Percentiles rank a stretch among this genome's conserved stretches.
Evolutionary conservation across 2,888 invertebrate genomes (phyloP).

Genomic region (Nomada ruficornis): DNA sequence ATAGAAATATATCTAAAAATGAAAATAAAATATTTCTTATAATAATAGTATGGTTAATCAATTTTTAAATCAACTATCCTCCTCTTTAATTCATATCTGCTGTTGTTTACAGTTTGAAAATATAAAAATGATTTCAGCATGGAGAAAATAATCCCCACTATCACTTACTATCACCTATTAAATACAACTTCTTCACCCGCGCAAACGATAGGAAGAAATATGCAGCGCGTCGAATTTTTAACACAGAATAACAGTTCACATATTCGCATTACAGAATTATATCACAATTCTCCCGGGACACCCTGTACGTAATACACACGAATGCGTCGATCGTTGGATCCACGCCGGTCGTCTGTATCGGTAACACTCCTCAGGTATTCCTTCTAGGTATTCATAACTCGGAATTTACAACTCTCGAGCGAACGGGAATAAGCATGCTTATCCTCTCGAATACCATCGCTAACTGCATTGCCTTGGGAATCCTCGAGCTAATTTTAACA

Average conservation of each 20-base stretch:
- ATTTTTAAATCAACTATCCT: too few relatives aligned
- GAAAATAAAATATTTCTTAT: too few relatives aligned
- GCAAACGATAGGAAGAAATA: too few relatives aligned
- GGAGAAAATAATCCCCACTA: too few relatives aligned
- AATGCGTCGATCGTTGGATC: constrained; percentile 1
- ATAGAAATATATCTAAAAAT: too few relatives aligned
- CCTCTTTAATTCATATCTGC: too few relatives aligned
- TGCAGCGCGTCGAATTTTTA: not conserved
- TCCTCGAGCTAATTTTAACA: constrained; percentile 53
- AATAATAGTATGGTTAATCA: too few relatives aligned
- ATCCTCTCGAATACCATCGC: constrained; percentile 51
- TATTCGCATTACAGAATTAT: not conserved
- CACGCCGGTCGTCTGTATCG: not conserved
- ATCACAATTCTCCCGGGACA: not conserved
- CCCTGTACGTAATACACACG: constrained; percentile 5
- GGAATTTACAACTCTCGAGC: constrained; percentile 51
- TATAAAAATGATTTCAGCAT: too few relatives aligned
- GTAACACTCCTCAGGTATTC: constrained; percentile 13
- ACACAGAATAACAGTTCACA: not conserved
- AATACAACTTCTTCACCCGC: too few relatives aligned
- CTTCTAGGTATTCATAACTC: constrained; percentile 38
- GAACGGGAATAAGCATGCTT: constrained; percentile 50
- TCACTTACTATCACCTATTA: too few relatives aligned
- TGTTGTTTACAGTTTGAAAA: too few relatives aligned
- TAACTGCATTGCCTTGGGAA: constrained; percentile 46